Evolutionary conservation across 2,113 vertebrate genomes (phyloP).

Genomic region (Rhipidura dahli): DNA sequence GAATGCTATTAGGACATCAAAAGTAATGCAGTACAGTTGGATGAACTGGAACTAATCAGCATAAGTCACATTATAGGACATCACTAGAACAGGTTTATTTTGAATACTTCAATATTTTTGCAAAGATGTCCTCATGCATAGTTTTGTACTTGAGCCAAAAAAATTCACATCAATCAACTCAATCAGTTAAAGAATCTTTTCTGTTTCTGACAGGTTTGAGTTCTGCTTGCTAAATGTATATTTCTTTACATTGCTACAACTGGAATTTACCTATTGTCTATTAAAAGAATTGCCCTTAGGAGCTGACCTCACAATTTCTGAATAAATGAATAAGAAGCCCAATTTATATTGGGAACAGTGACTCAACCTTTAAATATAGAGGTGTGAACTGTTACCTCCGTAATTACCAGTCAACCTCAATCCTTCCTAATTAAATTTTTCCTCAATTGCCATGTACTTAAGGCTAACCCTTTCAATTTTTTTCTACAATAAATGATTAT

Average conservation of each 20-base stretch:
- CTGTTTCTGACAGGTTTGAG: neutral
- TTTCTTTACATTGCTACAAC: neutral
- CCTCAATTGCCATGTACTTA: neutral
- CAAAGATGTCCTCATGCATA: neutral
- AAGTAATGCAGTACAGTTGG: neutral
- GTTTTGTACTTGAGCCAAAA: neutral
- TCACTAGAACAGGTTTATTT: neutral
- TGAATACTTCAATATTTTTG: neutral
- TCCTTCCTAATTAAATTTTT: conserved; percentile 15
- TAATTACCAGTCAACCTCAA: neutral
- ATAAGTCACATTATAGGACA: neutral
- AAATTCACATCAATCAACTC: neutral
- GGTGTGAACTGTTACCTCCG: neutral
- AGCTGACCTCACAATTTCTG: neutral
- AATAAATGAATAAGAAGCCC: neutral
- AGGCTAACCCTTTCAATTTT: neutral
- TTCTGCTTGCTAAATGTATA: neutral
- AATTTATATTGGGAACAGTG: neutral
- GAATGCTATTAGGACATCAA: neutral
- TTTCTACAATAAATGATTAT: neutral
- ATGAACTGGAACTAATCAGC: neutral
- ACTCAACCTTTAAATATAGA: neutral
- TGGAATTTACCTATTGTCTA: neutral
- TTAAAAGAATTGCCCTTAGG: neutral
- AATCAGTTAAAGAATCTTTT: neutral